These are phyloP conservation scores for Drosophila kuntzei DNA, from an alignment of 2,888 invertebrate species.

Conservation along the genomic window DNA sequence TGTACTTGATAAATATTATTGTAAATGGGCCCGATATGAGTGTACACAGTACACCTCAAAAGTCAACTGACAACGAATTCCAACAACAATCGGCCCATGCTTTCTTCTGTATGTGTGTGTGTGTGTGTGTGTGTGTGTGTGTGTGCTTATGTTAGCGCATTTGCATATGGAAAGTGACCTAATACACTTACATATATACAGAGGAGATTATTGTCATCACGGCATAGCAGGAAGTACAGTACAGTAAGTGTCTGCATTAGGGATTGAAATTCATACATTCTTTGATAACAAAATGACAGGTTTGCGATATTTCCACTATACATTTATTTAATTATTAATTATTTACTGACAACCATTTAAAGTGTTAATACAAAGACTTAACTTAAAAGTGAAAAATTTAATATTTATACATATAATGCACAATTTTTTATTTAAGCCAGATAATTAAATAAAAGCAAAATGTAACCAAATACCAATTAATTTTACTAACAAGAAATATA, in stretches of 20 bases:
- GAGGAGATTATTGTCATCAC: constrained; percentile 6
- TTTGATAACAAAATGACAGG: constrained; percentile 1
- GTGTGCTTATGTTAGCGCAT: constrained; percentile 26
- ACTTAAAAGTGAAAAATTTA: too few species aligned
- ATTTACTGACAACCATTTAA: too few species aligned
- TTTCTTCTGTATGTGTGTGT: neutral
- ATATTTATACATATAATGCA: too few species aligned
- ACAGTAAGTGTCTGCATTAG: neutral
- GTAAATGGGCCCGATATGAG: constrained; percentile 61
- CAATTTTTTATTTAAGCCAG: too few species aligned
- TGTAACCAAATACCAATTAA: too few species aligned
- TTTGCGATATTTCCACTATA: neutral
- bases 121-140: too few species aligned
- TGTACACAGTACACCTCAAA: constrained; percentile 32
- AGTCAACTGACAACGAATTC: constrained; percentile 36
- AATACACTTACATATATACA: constrained; percentile 14
- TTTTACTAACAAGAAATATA: too few species aligned
- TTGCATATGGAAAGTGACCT: constrained; percentile 44
- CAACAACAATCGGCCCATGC: constrained; percentile 15
- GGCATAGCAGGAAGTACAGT: constrained; percentile 3
- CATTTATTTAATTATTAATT: neutral
- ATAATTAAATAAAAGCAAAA: too few species aligned
- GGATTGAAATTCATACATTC: neutral
- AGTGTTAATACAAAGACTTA: too few species aligned
- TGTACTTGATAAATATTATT: constrained; percentile 80